phyloP scores from a whole-genome alignment of 2,113 vertebrate genomes.

The Cariama cristata region DNA sequence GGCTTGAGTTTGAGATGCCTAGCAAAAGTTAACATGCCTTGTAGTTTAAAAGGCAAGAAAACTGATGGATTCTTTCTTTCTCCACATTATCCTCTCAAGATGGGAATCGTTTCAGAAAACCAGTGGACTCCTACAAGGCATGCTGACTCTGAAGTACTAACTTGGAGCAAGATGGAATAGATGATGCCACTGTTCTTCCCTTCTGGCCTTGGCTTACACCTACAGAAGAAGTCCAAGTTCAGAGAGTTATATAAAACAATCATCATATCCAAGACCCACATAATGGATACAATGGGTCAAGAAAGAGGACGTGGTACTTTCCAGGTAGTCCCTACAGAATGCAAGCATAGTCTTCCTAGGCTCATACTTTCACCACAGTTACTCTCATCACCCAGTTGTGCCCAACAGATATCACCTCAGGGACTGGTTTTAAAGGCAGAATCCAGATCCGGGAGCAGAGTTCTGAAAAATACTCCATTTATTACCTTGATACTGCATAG shows the following conservation, averaged over 20 bases:
- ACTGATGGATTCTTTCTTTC: neutral
- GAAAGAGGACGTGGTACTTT: neutral
- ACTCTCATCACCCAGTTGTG: too few relatives aligned
- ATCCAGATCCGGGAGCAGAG: neutral
- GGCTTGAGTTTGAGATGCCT: neutral
- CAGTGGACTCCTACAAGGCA: neutral
- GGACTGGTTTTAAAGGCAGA: neutral
- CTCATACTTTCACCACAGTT: fast-evolving
- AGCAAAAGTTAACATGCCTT: fast-evolving
- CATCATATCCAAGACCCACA: neutral
- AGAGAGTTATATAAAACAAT: neutral
- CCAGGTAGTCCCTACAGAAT: neutral
- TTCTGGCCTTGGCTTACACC: neutral
- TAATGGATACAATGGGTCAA: fast-evolving
- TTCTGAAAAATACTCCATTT: neutral
- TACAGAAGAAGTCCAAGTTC: neutral
- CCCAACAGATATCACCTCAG: neutral
- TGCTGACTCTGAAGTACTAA: neutral
- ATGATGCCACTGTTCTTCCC: neutral
- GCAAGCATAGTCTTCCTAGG: neutral
- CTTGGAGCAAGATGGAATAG: neutral
- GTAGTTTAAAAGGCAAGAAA: neutral
- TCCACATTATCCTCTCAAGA: neutral
- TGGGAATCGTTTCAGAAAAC: neutral
- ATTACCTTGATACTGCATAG: neutral